Evolutionary conservation across 1,140 invertebrate species (phyloP), one percentile per base, ranked within the genome.

Genomic region (Drosophila micromelanica): DNA sequence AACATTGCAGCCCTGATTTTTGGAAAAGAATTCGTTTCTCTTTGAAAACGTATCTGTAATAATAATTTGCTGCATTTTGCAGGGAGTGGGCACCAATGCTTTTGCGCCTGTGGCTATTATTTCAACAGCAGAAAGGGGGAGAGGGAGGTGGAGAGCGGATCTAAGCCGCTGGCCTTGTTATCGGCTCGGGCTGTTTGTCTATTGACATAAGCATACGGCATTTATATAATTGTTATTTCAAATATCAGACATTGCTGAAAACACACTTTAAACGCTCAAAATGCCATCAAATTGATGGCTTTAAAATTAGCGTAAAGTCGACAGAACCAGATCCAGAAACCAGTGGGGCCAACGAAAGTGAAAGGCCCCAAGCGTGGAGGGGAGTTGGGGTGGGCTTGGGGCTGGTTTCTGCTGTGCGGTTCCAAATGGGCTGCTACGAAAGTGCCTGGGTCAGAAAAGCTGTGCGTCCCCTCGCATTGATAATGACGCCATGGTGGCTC

Each of bases 151-250:
- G 6, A n/a, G 17, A 12, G 35, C 1, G 52, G 1, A 35, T 30
- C 45, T 62, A 57, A 63, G 68, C 45, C 60, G 60, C 42, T 23
- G 63, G 49, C 52, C 73, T 67, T 78, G 77, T 67, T 68, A 62
- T 80, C 59, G 59, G 52, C 77, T 70, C 38, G 49, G 43, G 60
- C 35, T 70, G 65, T 67, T 65, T 89, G 72, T 40, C 73, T 64
- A 82, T 82, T 78, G 76, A 75, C 61, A 89, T 86, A 78, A 80
- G 71, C 74, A 77, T 73, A 54, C 68, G 68, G 42, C 71, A 71
- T 87, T 78, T 82, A 87, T 78, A 76, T 86, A 86, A 86, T 87
- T 87, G 82, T 84, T 89, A 89, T 89, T 79, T 73, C 84, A 89
- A 89, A 87, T 79, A 84, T 87, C 77, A 69, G 76, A 69, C 59